phyloP scores from a whole-genome alignment of 2,888 invertebrate species.

The Iphiclides podalirius region DNA sequence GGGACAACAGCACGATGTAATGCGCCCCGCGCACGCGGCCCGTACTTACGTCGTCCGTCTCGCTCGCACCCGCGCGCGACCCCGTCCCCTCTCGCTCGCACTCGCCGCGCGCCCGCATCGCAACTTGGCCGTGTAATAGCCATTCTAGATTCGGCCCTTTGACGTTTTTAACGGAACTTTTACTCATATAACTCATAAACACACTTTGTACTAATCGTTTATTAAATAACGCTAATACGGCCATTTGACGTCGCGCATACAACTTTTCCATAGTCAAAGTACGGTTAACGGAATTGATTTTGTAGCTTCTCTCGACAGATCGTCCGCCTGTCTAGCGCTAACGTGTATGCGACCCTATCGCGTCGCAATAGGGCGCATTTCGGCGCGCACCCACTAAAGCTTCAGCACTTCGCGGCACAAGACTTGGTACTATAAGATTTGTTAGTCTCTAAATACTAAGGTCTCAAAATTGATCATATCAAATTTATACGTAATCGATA shows the following conservation, averaged over 20 bases:
- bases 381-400: too few species aligned
- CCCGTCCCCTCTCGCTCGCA: slow-evolving; percentile 16
- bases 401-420: slow-evolving; percentile 48
- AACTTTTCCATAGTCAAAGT: not conserved
- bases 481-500: slow-evolving; percentile 73
- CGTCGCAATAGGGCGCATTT: not conserved
- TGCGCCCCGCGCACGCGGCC: slow-evolving; percentile 30
- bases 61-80: slow-evolving; percentile 32
- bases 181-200: too few species aligned
- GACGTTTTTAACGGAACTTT: too few species aligned
- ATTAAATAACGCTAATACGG: too few species aligned
- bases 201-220: too few species aligned
- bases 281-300: slow-evolving; percentile 35
- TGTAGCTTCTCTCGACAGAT: slow-evolving; percentile 22
- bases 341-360: too few species aligned
- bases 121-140: too few species aligned
- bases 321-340: too few species aligned
- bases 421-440: slow-evolving; percentile 51
- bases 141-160: too few species aligned
- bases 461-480: slow-evolving; percentile 70
- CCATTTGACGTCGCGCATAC: too few species aligned
- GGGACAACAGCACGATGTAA: slow-evolving; percentile 90
- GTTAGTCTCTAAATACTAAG: slow-evolving; percentile 35
- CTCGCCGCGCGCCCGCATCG: not conserved
- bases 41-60: slow-evolving; percentile 43